A percentile compares a stretch with the other conserved stretches of the same genome.
phyloP scores from a whole-genome alignment of 2,113 vertebrate species.

The Sceloporus undulatus region DNA sequence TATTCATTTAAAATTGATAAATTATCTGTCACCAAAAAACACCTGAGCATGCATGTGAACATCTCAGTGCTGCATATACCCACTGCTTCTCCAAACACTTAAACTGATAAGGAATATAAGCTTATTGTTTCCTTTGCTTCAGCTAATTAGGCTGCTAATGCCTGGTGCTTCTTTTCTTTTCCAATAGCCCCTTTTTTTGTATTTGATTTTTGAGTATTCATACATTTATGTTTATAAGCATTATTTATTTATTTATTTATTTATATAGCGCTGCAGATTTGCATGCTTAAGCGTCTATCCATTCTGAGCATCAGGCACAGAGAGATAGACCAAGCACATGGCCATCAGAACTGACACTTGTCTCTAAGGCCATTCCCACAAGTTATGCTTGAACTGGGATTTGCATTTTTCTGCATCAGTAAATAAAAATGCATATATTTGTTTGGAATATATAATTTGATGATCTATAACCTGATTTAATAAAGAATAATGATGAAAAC shows the following conservation, averaged over 20 bases:
- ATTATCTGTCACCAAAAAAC: neutral
- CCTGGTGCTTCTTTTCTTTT: neutral
- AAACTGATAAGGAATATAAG: neutral
- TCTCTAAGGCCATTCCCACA: neutral
- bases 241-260: no score
- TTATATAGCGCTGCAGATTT: no score
- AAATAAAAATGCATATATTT: no score
- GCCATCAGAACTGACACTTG: neutral
- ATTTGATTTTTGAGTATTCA: neutral
- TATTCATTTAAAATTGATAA: neutral
- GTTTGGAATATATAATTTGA: no score
- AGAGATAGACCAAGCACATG: neutral
- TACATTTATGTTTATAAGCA: neutral
- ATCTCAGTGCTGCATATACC: neutral
- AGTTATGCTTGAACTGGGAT: neutral
- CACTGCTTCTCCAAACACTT: neutral
- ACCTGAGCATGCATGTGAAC: neutral
- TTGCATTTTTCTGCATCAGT: neutral
- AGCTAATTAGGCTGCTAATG: constrained; percentile 3
- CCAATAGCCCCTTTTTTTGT: neutral
- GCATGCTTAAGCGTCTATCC: neutral
- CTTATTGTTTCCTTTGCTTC: neutral
- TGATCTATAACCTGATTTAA: no score
- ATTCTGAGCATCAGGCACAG: neutral
- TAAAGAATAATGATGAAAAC: no score